Evolutionary conservation across 2,797 vertebrate genomes (phyloP).

Genomic region (Trichosurus vulpecula): DNA sequence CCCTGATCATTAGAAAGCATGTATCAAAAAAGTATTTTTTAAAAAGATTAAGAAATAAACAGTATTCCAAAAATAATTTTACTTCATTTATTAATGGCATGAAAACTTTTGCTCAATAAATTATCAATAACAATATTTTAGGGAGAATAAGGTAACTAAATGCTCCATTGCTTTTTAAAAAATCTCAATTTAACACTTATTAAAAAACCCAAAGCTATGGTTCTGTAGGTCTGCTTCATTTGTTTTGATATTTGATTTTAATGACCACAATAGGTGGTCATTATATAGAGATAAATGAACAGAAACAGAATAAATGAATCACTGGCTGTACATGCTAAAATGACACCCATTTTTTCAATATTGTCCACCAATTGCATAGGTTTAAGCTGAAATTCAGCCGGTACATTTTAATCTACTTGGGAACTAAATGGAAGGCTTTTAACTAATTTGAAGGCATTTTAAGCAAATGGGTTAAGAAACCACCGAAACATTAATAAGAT

Average conservation of each 20-base stretch:
- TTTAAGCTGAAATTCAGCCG: not conserved
- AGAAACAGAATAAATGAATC: not conserved
- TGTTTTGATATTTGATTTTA: not conserved
- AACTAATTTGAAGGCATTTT: not conserved
- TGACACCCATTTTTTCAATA: not conserved
- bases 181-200: not conserved
- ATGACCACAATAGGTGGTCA: not conserved
- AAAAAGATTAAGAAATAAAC: not conserved
- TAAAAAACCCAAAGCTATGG: not conserved
- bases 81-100: not conserved
- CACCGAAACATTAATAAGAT: not conserved
- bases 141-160: not conserved
- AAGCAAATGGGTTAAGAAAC: not conserved
- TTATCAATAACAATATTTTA: not conserved
- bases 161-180: not conserved
- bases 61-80: not conserved
- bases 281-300: not conserved
- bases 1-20: not conserved
- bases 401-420: not conserved
- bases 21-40: not conserved
- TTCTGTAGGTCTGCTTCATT: not conserved
- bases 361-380: not conserved
- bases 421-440: not conserved
- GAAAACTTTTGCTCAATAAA: not conserved
- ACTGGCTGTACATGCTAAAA: not conserved